Percentiles rank a stretch among this genome's conserved stretches.
Evolutionary conservation across 2,113 vertebrate species (phyloP).

Genomic region (Apistogramma diplotaenia): DNA sequence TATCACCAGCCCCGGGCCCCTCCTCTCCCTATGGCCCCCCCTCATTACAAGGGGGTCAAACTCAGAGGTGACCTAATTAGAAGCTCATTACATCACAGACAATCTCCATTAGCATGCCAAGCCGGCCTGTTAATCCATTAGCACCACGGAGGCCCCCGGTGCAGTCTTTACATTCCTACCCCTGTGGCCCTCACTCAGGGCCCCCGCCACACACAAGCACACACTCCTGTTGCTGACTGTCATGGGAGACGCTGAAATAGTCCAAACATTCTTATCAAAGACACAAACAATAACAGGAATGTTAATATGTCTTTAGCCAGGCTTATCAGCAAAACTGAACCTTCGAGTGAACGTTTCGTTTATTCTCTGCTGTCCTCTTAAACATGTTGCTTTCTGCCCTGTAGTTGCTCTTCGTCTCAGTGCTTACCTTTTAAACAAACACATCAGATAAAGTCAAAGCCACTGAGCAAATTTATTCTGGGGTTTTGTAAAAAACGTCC

Average conservation of each 20-base stretch:
- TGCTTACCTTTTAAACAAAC: not conserved
- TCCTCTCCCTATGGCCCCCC: conserved; percentile 67
- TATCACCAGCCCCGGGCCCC: conserved; percentile 72
- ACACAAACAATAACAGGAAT: not conserved
- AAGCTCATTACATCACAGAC: conserved; percentile 86
- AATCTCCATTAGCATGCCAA: conserved; percentile 84
- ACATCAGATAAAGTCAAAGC: not conserved
- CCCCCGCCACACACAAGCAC: conserved; percentile 58
- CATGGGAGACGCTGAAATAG: conserved; percentile 9
- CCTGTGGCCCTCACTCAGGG: conserved; percentile 59
- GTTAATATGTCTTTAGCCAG: not conserved
- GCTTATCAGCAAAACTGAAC: not conserved
- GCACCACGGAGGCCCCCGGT: conserved; percentile 74
- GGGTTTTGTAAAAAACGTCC: conserved; percentile 19
- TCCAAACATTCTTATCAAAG: not conserved
- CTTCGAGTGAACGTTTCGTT: not conserved
- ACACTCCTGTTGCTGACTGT: conserved; percentile 13
- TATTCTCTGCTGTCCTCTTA: not conserved
- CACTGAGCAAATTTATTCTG: not conserved
- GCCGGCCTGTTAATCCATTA: conserved; percentile 81
- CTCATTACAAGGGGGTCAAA: conserved; percentile 84
- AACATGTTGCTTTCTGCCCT: not conserved
- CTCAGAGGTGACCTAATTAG: conserved; percentile 84
- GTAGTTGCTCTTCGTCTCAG: not conserved
- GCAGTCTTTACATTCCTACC: conserved; percentile 76